Evolutionary conservation across 2,888 invertebrate species (phyloP).

Genomic region (Oasisia sp.): DNA sequence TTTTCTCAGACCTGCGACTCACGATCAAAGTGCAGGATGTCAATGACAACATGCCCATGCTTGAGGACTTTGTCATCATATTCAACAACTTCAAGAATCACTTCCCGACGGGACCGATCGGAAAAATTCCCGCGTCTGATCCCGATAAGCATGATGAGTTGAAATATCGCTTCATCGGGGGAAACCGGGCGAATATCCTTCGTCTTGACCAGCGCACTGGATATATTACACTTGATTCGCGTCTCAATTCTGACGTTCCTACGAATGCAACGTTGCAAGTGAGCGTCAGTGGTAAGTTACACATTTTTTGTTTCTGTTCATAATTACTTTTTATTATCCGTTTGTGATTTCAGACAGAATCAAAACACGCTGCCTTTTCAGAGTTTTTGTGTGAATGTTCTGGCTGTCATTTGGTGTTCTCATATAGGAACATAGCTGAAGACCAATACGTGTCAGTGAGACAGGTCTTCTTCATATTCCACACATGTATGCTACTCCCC

Average conservation of each 20-base stretch:
- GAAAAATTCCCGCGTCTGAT: slow-evolving; percentile 91
- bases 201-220: slow-evolving; percentile 85
- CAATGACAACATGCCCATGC: slow-evolving; percentile 89
- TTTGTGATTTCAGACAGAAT: no score
- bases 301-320: background rate
- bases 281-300: slow-evolving; percentile 78
- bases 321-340: background rate
- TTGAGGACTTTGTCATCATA: slow-evolving; percentile 91
- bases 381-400: background rate
- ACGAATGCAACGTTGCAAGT: slow-evolving; percentile 93
- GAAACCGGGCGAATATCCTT: slow-evolving; percentile 91
- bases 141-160: slow-evolving; percentile 83
- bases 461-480: background rate
- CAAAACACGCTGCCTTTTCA: background rate
- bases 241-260: slow-evolving; percentile 94
- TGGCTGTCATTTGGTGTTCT: no score
- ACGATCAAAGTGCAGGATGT: slow-evolving; percentile 91
- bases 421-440: background rate
- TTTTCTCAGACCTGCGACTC: slow-evolving; percentile 88
- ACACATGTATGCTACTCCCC: background rate
- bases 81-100: slow-evolving; percentile 95
- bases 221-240: slow-evolving; percentile 86
- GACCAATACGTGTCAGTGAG: background rate
- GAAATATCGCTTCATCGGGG: slow-evolving; percentile 84
- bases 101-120: slow-evolving; percentile 92